Percentiles rank a stretch among this genome's conserved stretches.
Evolutionary conservation across 2,888 invertebrate species (phyloP).

Genomic region (Cylloceria caligata): DNA sequence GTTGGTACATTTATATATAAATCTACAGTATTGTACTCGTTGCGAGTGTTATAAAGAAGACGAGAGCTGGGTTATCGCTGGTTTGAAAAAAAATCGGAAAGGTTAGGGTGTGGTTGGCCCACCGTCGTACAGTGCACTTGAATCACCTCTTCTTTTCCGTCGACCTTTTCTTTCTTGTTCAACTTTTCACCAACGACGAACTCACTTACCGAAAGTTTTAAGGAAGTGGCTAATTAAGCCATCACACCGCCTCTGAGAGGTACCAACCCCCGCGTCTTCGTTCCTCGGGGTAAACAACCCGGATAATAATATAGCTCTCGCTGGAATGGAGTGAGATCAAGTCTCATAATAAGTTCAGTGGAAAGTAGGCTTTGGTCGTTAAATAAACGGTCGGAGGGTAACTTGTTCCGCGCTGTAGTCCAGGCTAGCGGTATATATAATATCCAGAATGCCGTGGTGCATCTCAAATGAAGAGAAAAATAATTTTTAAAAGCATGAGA

Average conservation of each 20-base stretch:
- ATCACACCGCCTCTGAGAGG: slow-evolving; percentile 50
- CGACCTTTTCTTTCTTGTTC: slow-evolving; percentile 42
- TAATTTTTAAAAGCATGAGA: neutral
- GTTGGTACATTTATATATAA: neutral
- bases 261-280: slow-evolving; percentile 43
- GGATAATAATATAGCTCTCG: slow-evolving; percentile 60
- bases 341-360: slow-evolving; percentile 49
- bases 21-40: neutral
- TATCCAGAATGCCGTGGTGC: neutral
- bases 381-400: slow-evolving; percentile 37
- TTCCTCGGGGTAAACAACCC: slow-evolving; percentile 65
- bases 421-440: neutral
- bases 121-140: slow-evolving; percentile 32
- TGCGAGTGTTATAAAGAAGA: slow-evolving; percentile 9
- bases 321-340: slow-evolving; percentile 12
- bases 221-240: slow-evolving; percentile 70
- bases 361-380: slow-evolving; percentile 40
- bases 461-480: neutral
- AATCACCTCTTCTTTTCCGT: slow-evolving; percentile 24
- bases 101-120: slow-evolving; percentile 3
- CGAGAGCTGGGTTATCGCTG: neutral
- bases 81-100: neutral
- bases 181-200: slow-evolving; percentile 54
- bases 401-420: neutral
- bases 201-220: slow-evolving; percentile 66